These are phyloP conservation scores for Lucilia sericata DNA, from an alignment of 1,140 invertebrate genomes.

Conservation along the genomic window DNA sequence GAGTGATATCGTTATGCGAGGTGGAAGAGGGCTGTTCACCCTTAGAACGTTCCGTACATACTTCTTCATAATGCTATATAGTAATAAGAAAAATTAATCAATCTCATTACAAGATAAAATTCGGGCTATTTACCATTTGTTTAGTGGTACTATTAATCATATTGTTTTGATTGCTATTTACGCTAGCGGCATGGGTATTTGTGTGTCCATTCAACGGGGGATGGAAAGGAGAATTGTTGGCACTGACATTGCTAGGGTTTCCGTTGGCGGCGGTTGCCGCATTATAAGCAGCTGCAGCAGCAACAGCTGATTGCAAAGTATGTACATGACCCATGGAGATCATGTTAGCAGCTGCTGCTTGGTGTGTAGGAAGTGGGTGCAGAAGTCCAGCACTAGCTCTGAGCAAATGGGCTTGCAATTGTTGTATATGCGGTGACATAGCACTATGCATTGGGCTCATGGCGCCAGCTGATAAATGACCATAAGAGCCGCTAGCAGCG, in stretches of 20 bases:
- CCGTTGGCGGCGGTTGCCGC: neutral
- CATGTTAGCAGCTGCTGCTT: slow-evolving; percentile 67
- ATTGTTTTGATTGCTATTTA: slow-evolving; percentile 29
- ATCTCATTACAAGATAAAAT: neutral
- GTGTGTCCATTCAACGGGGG: neutral
- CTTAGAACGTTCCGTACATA: slow-evolving; percentile 45
- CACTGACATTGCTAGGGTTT: neutral
- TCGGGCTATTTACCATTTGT: slow-evolving; percentile 3
- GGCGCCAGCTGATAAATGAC: slow-evolving; percentile 88
- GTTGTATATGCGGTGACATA: slow-evolving; percentile 78
- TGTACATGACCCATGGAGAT: slow-evolving; percentile 64
- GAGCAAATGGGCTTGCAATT: slow-evolving; percentile 81
- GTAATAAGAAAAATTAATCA: neutral
- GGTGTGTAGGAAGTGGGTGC: slow-evolving; percentile 70
- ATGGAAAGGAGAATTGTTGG: neutral
- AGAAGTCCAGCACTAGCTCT: slow-evolving; percentile 73
- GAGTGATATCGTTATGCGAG: slow-evolving; percentile 53
- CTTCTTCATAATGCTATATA: slow-evolving; percentile 42
- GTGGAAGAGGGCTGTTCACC: slow-evolving; percentile 60
- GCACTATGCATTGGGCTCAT: slow-evolving; percentile 71
- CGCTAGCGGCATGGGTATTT: neutral
- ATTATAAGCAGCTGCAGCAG: slow-evolving; percentile 48
- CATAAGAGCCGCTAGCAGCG: slow-evolving; percentile 90
- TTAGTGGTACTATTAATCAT: slow-evolving; percentile 12
- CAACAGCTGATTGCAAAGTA: slow-evolving; percentile 44